Base-by-base conservation (phyloP, 2,888 invertebrate species). In the Meteorus cinctellus region DNA sequence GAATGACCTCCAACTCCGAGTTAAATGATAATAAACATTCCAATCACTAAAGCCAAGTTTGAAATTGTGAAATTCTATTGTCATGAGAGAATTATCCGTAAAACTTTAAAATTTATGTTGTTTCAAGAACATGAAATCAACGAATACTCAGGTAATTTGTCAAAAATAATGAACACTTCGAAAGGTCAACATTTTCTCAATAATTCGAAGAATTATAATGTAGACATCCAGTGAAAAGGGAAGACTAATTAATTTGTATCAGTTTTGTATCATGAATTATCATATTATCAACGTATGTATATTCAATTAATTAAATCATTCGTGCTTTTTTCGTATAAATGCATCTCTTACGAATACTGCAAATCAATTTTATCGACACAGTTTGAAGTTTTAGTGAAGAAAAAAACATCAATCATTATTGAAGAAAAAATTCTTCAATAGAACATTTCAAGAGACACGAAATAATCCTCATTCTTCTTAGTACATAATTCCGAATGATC, bases 171-270 rank as follows among this genome's bases (percentile, higher is more conserved):
- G n/a, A 19, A 31, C 48, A 71, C 36, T 71, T 69, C 29, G 19
- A 70, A 59, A 19, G 34, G 36, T 51, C 10, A 48, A 59, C 31
- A 41, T 36, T 45, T 36, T 71, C 10, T 31, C 59, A 41, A 45
- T 41, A 12, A 45, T 24, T 29, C 14, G 12, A 24, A 41, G 41
- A 71, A 60, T 62, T 27, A 29, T 62, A 59, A 70, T 36, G 19
- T 60, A 71, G 34, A 62, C 24, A 71, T 62, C 8, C n/a, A 12
- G 16, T 60, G 29, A 62, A 59, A 60, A 12, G 63, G 71, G 71
- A 71, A 71, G 71, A 71, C 71, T 71, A 71, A 55, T 55, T 19
- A 19, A 62, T 62, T 71, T 62, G n/a, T 71, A 45, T 41, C 34
- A 19, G 5, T 34, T 69, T 71, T 62, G n/a, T 16, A 60, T 41